phyloP scores from a whole-genome alignment of 2,888 invertebrate genomes.

The Chymomyza procnemis region DNA sequence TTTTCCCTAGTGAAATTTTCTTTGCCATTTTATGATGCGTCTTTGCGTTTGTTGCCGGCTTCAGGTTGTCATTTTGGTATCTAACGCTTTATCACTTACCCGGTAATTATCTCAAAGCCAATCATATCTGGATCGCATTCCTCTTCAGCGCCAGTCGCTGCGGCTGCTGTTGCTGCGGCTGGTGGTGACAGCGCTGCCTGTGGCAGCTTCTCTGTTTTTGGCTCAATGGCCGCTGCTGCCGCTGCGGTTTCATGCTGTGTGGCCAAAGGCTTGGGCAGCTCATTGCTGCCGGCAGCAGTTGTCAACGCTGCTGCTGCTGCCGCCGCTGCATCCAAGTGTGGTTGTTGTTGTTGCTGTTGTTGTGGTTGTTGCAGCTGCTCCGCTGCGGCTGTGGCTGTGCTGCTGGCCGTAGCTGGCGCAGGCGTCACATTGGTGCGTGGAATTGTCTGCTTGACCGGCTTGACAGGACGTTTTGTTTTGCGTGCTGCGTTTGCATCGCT shows the following conservation, averaged over 20 bases:
- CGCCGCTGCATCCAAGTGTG: conserved; percentile 34
- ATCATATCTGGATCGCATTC: conserved; percentile 94
- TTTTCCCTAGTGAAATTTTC: conserved; percentile 3
- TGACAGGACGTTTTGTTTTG: conserved; percentile 76
- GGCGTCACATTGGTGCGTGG: conserved; percentile 74
- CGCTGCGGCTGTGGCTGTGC: conserved; percentile 19
- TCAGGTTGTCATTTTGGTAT: not conserved
- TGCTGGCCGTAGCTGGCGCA: conserved; percentile 40
- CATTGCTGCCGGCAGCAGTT: conserved; percentile 48
- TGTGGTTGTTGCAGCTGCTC: conserved; percentile 31
- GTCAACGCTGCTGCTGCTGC: conserved; percentile 21
- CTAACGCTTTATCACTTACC: conserved; percentile 79
- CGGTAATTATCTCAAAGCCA: conserved; percentile 94
- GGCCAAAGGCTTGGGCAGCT: conserved; percentile 74
- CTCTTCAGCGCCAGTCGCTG: conserved; percentile 79
- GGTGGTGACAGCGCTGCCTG: not conserved
- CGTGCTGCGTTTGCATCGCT: conserved; percentile 75
- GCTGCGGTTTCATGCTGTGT: conserved; percentile 48
- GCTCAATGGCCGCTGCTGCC: conserved; percentile 49
- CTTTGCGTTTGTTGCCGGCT: not conserved
- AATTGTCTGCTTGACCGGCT: conserved; percentile 72
- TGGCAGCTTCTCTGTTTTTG: conserved; percentile 62
- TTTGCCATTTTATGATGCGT: not conserved
- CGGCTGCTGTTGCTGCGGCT: not conserved
- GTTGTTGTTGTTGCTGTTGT: conserved; percentile 31